phyloP scores from a whole-genome alignment of 2,888 invertebrate species.

The Apoda limacodes region DNA sequence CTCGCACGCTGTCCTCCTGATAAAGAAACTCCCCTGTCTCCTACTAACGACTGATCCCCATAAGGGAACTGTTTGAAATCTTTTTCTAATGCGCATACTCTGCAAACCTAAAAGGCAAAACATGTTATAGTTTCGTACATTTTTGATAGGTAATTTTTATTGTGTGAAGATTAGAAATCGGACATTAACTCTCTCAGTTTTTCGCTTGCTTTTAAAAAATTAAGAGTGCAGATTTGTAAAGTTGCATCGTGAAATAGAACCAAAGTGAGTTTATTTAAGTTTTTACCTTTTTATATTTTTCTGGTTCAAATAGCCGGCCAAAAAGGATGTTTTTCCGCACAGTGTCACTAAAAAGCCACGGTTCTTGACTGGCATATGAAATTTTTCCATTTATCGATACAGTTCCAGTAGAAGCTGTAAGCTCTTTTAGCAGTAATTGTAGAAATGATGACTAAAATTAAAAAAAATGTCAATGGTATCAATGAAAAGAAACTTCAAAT shows the following conservation, averaged over 20 bases:
- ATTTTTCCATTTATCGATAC: constrained; percentile 73
- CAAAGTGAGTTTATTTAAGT: too few relatives aligned
- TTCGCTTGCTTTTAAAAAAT: too few relatives aligned
- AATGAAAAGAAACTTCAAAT: too few relatives aligned
- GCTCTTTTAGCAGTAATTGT: constrained; percentile 79
- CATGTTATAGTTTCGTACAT: too few relatives aligned
- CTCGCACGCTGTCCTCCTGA: constrained; percentile 82
- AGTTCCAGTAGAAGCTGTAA: constrained; percentile 72
- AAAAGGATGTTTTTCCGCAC: constrained; percentile 90
- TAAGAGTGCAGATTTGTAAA: too few relatives aligned
- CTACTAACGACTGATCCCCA: constrained; percentile 77
- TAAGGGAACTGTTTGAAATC: constrained; percentile 72
- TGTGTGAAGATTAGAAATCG: too few relatives aligned
- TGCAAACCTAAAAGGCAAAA: constrained; percentile 47
- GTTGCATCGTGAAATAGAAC: too few relatives aligned
- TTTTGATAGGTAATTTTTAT: too few relatives aligned
- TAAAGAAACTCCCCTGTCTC: constrained; percentile 77
- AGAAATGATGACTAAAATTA: constrained; percentile 71
- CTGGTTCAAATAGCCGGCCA: constrained; percentile 73
- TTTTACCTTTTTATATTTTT: constrained; percentile 63
- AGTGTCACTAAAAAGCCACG: constrained; percentile 85
- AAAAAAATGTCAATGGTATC: constrained; percentile 17
- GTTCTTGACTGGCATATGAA: constrained; percentile 85
- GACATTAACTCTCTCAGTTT: too few relatives aligned
- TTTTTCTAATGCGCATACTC: constrained; percentile 64